Evolutionary conservation across 1,140 invertebrate genomes (phyloP), one percentile per base, ranked within the genome.

Genomic region (Panulirus ornatus): DNA sequence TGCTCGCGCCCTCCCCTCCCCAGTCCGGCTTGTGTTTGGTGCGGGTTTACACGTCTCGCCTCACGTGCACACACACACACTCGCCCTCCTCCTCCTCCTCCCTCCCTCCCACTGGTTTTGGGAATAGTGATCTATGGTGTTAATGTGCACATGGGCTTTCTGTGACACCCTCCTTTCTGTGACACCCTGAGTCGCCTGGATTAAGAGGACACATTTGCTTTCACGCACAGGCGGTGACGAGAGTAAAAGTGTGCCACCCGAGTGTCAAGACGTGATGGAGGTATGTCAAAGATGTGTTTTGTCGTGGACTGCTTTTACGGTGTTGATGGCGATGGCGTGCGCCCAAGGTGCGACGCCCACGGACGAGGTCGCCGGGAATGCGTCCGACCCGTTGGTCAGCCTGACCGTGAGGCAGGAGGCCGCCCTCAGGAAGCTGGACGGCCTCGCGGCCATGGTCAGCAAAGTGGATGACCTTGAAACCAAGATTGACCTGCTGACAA

Each of bases 351-450:
- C 30, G 34, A 44, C 30, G 58, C 5, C 30, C n/a, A 66, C 58
- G 30, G n/a, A 75, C 0, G 66, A 30, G 2, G 6, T 47, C 42
- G 0, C 76, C 22, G 38, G 27, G 11, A 79, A 51, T 5, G 34
- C n/a, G 30, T 22, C 30, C 0, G 76, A 81, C n/a, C 86, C 86
- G 1, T 63, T 82, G 2, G n/a, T 78, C 30, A 47, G 86, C n/a
- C 30, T 88, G 1, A 82, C 47, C 86, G 27, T 88, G 9, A 81
- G 86, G 63, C 86, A 88, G 42, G 86, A 88, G 34, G 22, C 86
- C 40, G 58, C 76, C 40, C 63, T 82, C 3, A 81, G 63, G 78
- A 88, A 88, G 73, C 76, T 88, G 30, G 86, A 88, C 44, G 40
- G 6, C 30, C 86, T 88, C n/a, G 82, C 70, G 11, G 78, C 40